Conservation (phyloP, 2,888 invertebrate genomes). For the Apocheima hispidaria region DNA sequence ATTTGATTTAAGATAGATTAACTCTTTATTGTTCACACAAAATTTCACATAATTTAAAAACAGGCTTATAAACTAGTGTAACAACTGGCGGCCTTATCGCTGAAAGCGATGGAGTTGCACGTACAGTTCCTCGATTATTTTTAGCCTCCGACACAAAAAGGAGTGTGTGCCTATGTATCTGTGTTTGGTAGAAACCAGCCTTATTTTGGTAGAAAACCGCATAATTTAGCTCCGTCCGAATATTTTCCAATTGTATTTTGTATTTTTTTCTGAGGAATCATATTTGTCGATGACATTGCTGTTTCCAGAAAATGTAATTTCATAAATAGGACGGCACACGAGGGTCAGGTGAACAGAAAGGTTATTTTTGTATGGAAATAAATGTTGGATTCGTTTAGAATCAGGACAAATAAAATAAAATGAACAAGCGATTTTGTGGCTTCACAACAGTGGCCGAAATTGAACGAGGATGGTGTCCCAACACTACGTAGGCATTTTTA, state of each 20-base stretch:
- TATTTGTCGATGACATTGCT: slow-evolving; percentile 33
- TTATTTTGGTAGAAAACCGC: not conserved
- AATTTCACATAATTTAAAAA: too few species aligned
- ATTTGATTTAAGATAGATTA: too few species aligned
- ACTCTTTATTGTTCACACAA: too few species aligned
- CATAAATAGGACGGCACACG: slow-evolving; percentile 15
- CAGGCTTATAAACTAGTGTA: too few species aligned
- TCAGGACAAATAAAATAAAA: slow-evolving; percentile 1
- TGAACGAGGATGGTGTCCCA: too few species aligned
- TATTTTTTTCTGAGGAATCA: slow-evolving; percentile 23
- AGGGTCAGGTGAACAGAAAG: slow-evolving; percentile 17
- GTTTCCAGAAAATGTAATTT: slow-evolving; percentile 27
- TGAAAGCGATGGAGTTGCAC: too few species aligned
- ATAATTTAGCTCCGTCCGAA: not conserved
- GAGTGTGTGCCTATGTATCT: too few species aligned
- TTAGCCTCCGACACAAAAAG: too few species aligned
- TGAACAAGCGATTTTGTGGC: slow-evolving; percentile 5
- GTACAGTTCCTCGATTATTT: too few species aligned
- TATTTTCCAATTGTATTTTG: slow-evolving; percentile 22
- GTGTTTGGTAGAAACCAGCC: not conserved
- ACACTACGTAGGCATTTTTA: too few species aligned
- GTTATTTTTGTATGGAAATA: slow-evolving; percentile 16
- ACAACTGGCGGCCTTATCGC: too few species aligned
- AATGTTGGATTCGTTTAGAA: slow-evolving; percentile 3
- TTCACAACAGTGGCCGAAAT: not conserved